A percentile compares a stretch with the other conserved stretches of the same genome.
Evolutionary conservation across 2,888 invertebrate genomes (phyloP).

Genomic region (Artemia sinica): DNA sequence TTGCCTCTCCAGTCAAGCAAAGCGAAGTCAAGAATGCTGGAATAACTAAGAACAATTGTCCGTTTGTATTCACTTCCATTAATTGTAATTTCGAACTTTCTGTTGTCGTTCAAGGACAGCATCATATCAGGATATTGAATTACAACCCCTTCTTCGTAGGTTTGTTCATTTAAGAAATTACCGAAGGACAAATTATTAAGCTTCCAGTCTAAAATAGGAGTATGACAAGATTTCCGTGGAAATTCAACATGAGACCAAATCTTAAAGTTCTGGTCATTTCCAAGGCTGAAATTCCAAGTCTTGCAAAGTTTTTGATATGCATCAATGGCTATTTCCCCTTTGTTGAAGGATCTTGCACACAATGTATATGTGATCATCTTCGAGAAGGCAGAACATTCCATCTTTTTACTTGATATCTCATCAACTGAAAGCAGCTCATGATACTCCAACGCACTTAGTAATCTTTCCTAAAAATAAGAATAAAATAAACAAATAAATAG

Average conservation of each 20-base stretch:
- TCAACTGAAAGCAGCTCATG: too few species aligned
- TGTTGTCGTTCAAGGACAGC: not conserved
- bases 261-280: too few species aligned
- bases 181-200: conserved; percentile 1
- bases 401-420: too few species aligned
- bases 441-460: too few species aligned
- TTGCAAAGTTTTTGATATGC: conserved; percentile 15
- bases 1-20: conserved; percentile 10
- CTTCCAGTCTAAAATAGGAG: not conserved
- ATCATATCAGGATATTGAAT: not conserved
- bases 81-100: not conserved
- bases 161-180: not conserved
- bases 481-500: too few species aligned
- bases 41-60: not conserved
- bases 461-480: too few species aligned
- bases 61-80: not conserved
- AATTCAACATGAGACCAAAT: too few species aligned
- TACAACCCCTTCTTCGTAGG: not conserved
- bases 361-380: not conserved
- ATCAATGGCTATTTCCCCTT: conserved; percentile 6
- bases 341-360: conserved; percentile 12
- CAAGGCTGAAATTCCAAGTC: conserved; percentile 7
- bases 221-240: too few species aligned
- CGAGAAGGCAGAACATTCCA: too few species aligned
- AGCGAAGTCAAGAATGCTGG: conserved; percentile 13